Evolutionary conservation across 2,888 invertebrate genomes (phyloP), one percentile per base, ranked within the genome.

Genomic region (Diaprepes abbreviatus): DNA sequence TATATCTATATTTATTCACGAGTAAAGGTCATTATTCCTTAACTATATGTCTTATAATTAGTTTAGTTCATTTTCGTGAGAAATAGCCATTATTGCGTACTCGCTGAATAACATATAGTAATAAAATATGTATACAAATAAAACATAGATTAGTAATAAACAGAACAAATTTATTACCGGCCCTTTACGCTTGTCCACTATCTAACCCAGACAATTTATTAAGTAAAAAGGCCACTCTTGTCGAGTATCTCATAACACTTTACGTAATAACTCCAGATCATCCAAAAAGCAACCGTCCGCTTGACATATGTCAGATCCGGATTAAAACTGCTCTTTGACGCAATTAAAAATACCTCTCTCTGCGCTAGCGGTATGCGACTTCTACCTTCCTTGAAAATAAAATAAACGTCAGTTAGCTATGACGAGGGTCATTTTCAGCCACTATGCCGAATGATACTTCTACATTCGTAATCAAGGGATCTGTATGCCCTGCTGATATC

Each of bases 351-450:
- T 68, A 63, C 63, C 68, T 58, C 21, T 52, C 50, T 48, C 48
- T 43, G 28, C 64, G 68, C 68, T 74, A 69, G 60, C 67, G 74
- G 71, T 70, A 70, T 71, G 72, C 73, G 71, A 74, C 71, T 74
- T 68, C 71, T 74, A 70, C 67, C 58, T 67, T 59, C 71, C 63
- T 57, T 65, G 71, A 70, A 76, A 75, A 77, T 72, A 73, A 75
- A 73, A 76, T 76, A 77, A 77, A 77, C 73, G 77, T 77, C 77
- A 77, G 66, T 67, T 71, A 66, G 43, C 70, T 73, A 76, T 76
- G 77, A 77, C 71, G 74, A 75, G 77, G 77, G 77, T 76, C 73
- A 50, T 67, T 67, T 68, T 63, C 58, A 68, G 48, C 58, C 68
- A 63, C 58, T 52, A 64, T 58, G 55, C 63, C 68, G 60, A 60